Percentiles rank a stretch among this genome's conserved stretches.
These are phyloP conservation scores for Enhydra lutris DNA, from an alignment of 2,113 vertebrate species.

Conservation along the genomic window DNA sequence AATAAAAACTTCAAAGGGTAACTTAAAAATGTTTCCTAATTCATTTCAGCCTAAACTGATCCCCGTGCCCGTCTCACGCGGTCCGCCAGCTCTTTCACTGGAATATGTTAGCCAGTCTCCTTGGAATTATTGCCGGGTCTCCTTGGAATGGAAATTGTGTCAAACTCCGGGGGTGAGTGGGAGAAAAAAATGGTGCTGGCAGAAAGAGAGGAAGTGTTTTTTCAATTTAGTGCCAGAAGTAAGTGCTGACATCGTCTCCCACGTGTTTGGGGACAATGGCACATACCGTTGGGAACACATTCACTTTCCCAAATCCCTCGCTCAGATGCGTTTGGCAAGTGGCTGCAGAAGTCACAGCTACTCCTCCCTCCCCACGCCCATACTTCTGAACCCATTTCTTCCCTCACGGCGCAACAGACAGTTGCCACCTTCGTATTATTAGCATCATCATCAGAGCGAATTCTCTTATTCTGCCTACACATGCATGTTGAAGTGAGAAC, in stretches of 20 bases:
- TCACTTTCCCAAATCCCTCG: background rate
- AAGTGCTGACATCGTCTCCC: conserved; percentile 21
- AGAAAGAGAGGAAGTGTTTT: conserved; percentile 41
- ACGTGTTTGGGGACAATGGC: conserved; percentile 17
- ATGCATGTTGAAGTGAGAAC: background rate
- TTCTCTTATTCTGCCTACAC: background rate
- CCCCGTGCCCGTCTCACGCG: background rate
- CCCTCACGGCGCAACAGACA: too few relatives aligned
- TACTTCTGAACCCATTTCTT: background rate
- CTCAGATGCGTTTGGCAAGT: background rate
- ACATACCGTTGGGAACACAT: background rate
- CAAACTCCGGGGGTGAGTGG: conserved; percentile 5
- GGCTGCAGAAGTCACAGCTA: background rate
- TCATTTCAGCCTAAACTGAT: background rate
- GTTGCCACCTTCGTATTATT: background rate
- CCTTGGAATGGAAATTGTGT: conserved; percentile 53
- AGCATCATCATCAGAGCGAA: background rate
- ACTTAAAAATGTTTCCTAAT: conserved; percentile 24
- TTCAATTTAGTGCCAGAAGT: conserved; percentile 15
- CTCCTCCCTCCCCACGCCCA: too few relatives aligned
- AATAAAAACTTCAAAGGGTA: conserved; percentile 35
- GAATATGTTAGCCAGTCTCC: conserved; percentile 20
- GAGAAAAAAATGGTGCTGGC: conserved; percentile 19
- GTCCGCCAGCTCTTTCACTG: background rate
- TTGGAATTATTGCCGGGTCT: conserved; percentile 15